These are phyloP conservation scores for Leptarthrus brevirostris DNA, from an alignment of 2,888 invertebrate species.

Conservation along the genomic window DNA sequence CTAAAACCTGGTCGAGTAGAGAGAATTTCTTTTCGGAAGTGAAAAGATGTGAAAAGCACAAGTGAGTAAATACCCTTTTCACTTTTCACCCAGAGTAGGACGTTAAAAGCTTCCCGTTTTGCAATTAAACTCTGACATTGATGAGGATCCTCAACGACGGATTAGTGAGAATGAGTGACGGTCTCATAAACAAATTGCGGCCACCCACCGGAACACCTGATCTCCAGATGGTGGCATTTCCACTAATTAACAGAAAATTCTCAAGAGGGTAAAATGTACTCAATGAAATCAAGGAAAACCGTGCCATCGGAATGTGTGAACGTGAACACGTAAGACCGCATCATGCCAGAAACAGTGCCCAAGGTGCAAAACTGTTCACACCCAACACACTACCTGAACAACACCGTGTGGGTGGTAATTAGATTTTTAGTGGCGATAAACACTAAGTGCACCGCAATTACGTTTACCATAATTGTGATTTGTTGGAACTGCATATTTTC, in stretches of 20 bases:
- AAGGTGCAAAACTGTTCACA: background rate
- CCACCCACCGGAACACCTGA: constrained; percentile 2
- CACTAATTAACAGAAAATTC: constrained; percentile 8
- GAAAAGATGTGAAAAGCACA: no score
- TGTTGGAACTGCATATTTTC: constrained; percentile 7
- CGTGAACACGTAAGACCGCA: background rate
- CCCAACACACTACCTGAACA: background rate
- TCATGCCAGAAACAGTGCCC: background rate
- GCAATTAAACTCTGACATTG: no score
- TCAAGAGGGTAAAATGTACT: background rate
- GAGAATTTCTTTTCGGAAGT: no score
- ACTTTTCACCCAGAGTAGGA: no score
- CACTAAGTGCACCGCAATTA: constrained; percentile 15
- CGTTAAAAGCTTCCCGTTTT: no score
- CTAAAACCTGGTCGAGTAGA: no score
- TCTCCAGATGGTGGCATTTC: background rate
- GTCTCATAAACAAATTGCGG: constrained; percentile 24
- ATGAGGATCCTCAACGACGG: no score
- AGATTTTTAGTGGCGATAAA: constrained; percentile 30
- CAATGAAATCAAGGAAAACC: constrained; percentile 1
- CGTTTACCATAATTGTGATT: constrained; percentile 18
- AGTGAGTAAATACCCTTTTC: no score
- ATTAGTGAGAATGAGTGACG: background rate
- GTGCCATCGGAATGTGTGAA: background rate
- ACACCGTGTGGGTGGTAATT: constrained; percentile 12